A percentile compares a stretch with the other conserved stretches of the same genome.
phyloP scores from a whole-genome alignment of 2,888 invertebrate genomes.

The Thymelicus acteon region DNA sequence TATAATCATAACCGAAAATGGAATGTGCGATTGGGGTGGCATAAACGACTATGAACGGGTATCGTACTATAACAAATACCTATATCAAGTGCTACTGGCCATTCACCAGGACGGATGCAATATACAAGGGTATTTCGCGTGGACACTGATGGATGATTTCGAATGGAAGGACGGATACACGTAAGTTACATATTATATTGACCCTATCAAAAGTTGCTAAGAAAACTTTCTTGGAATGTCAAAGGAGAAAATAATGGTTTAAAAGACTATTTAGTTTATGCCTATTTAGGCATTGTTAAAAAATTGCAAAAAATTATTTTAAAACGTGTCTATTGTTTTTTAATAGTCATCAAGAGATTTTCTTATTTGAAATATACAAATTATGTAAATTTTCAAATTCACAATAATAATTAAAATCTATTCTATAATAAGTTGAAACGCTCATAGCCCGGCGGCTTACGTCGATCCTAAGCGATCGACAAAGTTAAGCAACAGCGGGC shows the following conservation, averaged over 20 bases:
- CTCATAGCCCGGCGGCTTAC: too few species aligned
- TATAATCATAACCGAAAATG: constrained; percentile 86
- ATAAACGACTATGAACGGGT: constrained; percentile 74
- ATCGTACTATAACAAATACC: constrained; percentile 79
- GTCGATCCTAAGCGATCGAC: too few species aligned
- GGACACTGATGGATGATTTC: constrained; percentile 87
- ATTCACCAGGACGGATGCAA: constrained; percentile 72
- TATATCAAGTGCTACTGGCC: constrained; percentile 69
- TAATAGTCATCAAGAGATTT: too few species aligned
- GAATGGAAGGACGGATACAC: constrained; percentile 84
- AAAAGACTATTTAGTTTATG: too few species aligned
- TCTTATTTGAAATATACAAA: too few species aligned
- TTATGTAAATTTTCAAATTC: too few species aligned
- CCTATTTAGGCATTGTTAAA: too few species aligned
- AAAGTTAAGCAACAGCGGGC: too few species aligned
- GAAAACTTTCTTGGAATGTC: neutral
- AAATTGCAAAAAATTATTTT: too few species aligned
- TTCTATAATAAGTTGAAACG: too few species aligned
- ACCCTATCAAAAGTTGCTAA: neutral
- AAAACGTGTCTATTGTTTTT: too few species aligned
- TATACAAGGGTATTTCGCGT: constrained; percentile 83
- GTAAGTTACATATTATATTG: constrained; percentile 51
- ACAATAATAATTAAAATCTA: too few species aligned
- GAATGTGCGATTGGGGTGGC: constrained; percentile 79
- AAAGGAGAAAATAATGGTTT: neutral